Evolutionary conservation across 2,888 invertebrate species (phyloP), one percentile per base, ranked within the genome.

Genomic region (Gymnocheta viridis): DNA sequence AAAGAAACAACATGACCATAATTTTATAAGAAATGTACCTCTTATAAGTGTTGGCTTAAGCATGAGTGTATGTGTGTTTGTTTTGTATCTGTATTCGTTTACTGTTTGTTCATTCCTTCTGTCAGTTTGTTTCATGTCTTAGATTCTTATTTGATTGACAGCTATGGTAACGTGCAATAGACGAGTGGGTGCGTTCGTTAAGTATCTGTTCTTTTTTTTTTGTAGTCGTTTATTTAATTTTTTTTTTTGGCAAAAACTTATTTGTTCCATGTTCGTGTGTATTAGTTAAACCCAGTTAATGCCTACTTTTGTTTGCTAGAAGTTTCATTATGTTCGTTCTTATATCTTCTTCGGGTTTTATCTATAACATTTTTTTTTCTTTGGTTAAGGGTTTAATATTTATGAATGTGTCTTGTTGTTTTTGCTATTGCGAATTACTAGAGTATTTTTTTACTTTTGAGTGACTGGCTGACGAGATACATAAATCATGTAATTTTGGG

Each of bases 101-200:
- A 22, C 44, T 41, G 38, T 69, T 29, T 27, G 54, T 6, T 76
- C 24, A 29, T 35, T 56, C 58, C 49, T 49, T 22, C 47, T 73
- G 77, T 62, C 72, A 54, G 66, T 70, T 82, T 73, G 73, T 62
- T 77, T 77, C 38, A 67, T 80, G 41, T 67, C 67, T 77, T 47
- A 67, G 60, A 80, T 77, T 60, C 72, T 51, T 29, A 67, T 80
- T 80, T 84, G 83, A 84, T 84, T 84, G 83, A 80, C 83, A 80
- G 80, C 83, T 56, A 76, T 80, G 76, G 76, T 80, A 80, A 80
- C 80, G 73, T 77, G 66, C 64, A 44, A 47, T 58, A 76, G 70
- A 54, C 79, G 73, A 62, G 67, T 78, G 82, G 82, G 77, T 66
- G 73, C 67, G 72, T 66, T 78, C 58, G n/a, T 49, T 58, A 69